Evolutionary conservation across 2,797 vertebrate genomes (phyloP), one percentile per base, ranked within the genome.

Genomic region (Bufotes viridis): DNA sequence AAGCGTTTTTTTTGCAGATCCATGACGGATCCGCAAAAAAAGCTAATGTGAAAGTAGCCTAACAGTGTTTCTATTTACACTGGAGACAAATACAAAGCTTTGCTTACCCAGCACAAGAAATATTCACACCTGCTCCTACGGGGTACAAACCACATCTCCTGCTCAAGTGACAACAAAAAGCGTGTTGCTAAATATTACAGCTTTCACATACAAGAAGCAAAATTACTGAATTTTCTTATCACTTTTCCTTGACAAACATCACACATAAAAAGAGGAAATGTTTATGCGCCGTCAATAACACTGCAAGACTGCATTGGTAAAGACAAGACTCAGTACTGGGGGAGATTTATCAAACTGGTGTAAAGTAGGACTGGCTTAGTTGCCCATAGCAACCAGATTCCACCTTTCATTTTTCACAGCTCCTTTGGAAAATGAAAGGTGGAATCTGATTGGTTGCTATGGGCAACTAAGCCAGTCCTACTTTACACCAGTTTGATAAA

Each of bases 71-170:
- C 75, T n/a, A 51, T 55, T 86, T 81, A 81, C 55, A 81, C 55
- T 29, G 55, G 78, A 81, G 63, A 70, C 61, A 65, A 65, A 58
- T 18, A 67, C 49, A 78, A 61, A 67, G 49, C 70, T 67, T 49
- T 69, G 87, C 87, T 83, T 83, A 78, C 70, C 81, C 72, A 82
- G 72, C 80, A 87, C 53, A 63, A 53, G 34, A 87, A 60, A 51
- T 15, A 58, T 87, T 87, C 70, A 55, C 79, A 87, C 86, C 86
- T 76, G 79, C 70, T 60, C 65, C 17, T 3, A 63, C 10, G 2
- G 22, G 79, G 24, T 53, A 81, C 18, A 74, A 74, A 17, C 18
- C 79, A 72, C n/a, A 29, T 55, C 63, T 49, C 17, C 11, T 58
- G 18, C 55, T 60, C 67, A 63, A 57, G 42, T 65, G 79, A 87